Evolutionary conservation across 2,797 vertebrate species (phyloP).

Genomic region (Thripadectes ignobilis): DNA sequence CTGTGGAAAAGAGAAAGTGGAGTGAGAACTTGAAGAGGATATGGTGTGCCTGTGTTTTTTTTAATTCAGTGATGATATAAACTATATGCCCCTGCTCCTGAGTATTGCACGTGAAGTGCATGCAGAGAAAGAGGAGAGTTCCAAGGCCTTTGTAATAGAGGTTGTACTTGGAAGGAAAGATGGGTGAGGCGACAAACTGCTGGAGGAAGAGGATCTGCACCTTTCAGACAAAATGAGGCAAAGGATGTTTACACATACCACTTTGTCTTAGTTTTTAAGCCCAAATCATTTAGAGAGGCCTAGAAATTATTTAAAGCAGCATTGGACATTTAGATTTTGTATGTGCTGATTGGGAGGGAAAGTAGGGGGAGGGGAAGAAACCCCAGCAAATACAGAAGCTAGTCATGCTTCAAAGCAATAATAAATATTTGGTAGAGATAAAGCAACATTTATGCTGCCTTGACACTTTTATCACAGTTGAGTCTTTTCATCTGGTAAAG

Average conservation of each 20-base stretch:
- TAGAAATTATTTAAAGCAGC: not conserved
- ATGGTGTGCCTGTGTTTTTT: not conserved
- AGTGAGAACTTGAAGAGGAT: not conserved
- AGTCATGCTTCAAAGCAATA: slow-evolving; percentile 32
- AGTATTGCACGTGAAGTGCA: not conserved
- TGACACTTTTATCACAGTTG: slow-evolving; percentile 28
- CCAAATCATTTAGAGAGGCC: not conserved
- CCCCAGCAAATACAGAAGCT: not conserved
- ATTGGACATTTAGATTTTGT: not conserved
- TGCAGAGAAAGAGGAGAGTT: not conserved
- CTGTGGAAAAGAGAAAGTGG: not conserved
- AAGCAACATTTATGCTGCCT: slow-evolving; percentile 38
- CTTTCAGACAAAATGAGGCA: not conserved
- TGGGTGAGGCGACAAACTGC: not conserved
- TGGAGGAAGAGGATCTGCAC: not conserved
- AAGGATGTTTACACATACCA: not conserved
- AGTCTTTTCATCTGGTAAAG: slow-evolving; percentile 17
- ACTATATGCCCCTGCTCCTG: not conserved
- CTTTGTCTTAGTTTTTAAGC: not conserved
- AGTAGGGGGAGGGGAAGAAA: not conserved
- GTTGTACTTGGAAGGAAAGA: not conserved
- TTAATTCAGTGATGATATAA: not conserved
- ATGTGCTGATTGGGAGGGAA: not conserved
- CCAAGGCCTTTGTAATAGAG: not conserved
- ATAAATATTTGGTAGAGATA: slow-evolving; percentile 45